These are phyloP conservation scores for Vanessa tameamea DNA, from an alignment of 1,140 invertebrate genomes.

Conservation along the genomic window DNA sequence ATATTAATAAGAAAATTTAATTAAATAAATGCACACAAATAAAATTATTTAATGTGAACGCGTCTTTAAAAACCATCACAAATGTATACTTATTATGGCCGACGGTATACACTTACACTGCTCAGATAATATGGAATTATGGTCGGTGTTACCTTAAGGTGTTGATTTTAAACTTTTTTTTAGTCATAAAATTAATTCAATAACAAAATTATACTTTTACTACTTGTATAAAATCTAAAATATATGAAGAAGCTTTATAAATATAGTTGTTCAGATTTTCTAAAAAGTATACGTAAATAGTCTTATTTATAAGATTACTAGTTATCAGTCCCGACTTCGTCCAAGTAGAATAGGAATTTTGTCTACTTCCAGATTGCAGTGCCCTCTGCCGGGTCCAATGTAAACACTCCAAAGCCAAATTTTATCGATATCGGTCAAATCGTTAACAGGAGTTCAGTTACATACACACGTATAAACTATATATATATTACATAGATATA, in stretches of 20 bases:
- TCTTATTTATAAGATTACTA: conserved; percentile 1
- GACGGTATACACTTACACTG: conserved; percentile 31
- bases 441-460: too few relatives aligned
- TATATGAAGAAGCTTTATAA: background rate
- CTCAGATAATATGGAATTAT: conserved; percentile 37
- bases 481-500: too few relatives aligned
- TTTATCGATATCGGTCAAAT: too few relatives aligned
- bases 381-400: too few relatives aligned
- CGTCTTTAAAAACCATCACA: conserved; percentile 48
- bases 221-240: background rate
- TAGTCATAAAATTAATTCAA: conserved; percentile 16
- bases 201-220: conserved; percentile 7
- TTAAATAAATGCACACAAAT: background rate
- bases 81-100: conserved; percentile 34
- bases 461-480: too few relatives aligned
- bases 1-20: too few relatives aligned
- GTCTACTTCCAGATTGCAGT: too few relatives aligned
- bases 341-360: too few relatives aligned
- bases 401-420: too few relatives aligned
- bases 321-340: too few relatives aligned
- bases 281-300: background rate
- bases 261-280: background rate
- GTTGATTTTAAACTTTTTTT: conserved; percentile 39
- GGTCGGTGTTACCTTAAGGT: conserved; percentile 28
- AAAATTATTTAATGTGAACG: conserved; percentile 24